These are phyloP conservation scores for Lepidochitona cinerea DNA, from an alignment of 2,888 invertebrate genomes.

Conservation along the genomic window DNA sequence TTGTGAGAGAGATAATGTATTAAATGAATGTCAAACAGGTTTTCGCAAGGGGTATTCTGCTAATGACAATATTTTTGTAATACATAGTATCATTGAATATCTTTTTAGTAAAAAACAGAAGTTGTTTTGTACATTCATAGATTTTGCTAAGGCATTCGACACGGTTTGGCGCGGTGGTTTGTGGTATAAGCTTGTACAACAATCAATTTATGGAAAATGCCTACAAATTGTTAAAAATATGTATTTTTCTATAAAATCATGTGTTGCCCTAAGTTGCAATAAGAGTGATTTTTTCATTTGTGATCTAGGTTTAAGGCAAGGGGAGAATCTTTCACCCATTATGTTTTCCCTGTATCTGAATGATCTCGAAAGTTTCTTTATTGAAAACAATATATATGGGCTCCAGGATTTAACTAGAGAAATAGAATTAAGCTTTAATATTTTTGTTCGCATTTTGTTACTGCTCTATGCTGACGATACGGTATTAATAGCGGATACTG, in stretches of 20 bases:
- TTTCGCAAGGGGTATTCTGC: constrained; percentile 21
- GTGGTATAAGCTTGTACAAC: constrained; percentile 21
- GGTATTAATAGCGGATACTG: too few species aligned
- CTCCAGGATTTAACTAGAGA: too few species aligned
- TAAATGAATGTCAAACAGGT: constrained; percentile 23
- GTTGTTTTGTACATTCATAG: constrained; percentile 20
- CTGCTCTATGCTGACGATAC: too few species aligned
- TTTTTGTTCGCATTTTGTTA: too few species aligned
- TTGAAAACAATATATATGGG: too few species aligned
- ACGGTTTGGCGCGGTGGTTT: constrained; percentile 15
- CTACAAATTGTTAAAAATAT: constrained; percentile 20
- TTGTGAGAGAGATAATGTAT: background rate
- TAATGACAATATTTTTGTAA: constrained; percentile 19
- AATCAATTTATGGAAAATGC: constrained; percentile 17
- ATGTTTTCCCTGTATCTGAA: constrained; percentile 17
- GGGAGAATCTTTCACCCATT: constrained; percentile 25
- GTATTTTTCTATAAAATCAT: constrained; percentile 18
- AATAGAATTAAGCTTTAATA: too few species aligned
- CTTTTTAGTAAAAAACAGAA: constrained; percentile 8
- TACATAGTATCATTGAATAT: constrained; percentile 19
- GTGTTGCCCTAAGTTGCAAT: constrained; percentile 1
- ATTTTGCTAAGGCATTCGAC: constrained; percentile 27
- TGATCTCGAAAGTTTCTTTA: constrained; percentile 18
- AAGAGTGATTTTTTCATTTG: constrained; percentile 15
- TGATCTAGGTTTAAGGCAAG: constrained; percentile 22